Base-by-base conservation (phyloP, 2,888 invertebrate genomes). In the Agrochola lota region DNA sequence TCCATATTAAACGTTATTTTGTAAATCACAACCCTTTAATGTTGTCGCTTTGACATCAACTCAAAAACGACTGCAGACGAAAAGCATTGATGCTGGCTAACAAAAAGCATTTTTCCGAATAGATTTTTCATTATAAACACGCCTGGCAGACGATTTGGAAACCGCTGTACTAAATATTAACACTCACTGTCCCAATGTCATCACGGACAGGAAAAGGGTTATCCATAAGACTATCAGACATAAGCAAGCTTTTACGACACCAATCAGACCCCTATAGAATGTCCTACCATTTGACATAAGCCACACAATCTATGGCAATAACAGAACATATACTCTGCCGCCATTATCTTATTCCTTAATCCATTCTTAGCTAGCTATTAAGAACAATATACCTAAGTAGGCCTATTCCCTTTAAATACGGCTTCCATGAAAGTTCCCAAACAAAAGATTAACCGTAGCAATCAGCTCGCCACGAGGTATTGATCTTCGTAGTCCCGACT, bases 381-480 rank as follows among this genome's bases (percentile, higher is more conserved):
- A 64, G 75, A 78, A 72, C 69, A 71, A 73, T 77, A 78, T 82
- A 82, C 26, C 55, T 74, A 77, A 78, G 63, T 71, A 69, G 71
- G 60, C 71, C 69, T 81, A 78, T 86, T 66, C 75, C 55, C 71
- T 74, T 63, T 72, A 75, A 78, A 86, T 85, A 80, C 74, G 70
- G 78, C 67, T 86, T 78, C 70, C 73, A 78, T 76, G 74, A 77
- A 80, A 80, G 77, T 86, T 82, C 74, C 69, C 74, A 84, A 86
- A 86, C 85, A 88, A 88, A 86, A 86, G 87, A 88, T 86, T 82
- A 88, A 87, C 70, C 77, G 82, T 82, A 82, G 85, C 81, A 87
- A 88, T 85, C 83, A 88, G 81, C 78, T 68, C 74, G 66, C 79
- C 81, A 78, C 78, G 69, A 81, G 80, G 83, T 87, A 87, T 87